Evolutionary conservation across 1,140 invertebrate genomes (phyloP), one percentile per base, ranked within the genome.

Genomic region (Tachypleus tridentatus): DNA sequence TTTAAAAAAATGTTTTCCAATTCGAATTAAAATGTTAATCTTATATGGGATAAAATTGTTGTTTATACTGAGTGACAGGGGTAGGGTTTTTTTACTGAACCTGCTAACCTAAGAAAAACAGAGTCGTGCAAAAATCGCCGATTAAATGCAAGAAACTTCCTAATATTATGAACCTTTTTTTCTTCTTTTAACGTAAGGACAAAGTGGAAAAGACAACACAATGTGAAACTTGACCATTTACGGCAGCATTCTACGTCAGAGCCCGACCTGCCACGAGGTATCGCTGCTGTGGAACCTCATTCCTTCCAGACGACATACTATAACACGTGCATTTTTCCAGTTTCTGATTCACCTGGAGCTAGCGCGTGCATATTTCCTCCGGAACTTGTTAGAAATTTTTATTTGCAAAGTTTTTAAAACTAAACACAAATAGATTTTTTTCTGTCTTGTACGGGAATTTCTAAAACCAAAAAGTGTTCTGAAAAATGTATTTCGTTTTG

Each of bases 141-240:
- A 56, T 48, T 4, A 6, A 51, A 49, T n/a, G 48, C 53, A 49
- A 58, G 29, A 49, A 50, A 49, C 4, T 60, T 50, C 4, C 9
- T 50, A 11, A 9, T 61, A 48, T 53, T 50, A n/a, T 49, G n/a
- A 49, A 60, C 48, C 49, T 50, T 58, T 59, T 48, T 7, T 51
- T 51, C 61, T 53, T 57, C n/a, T 64, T 62, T 73, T 72, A 4
- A 10, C 8, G 0, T 61, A 73, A 93, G 91, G 77, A 95, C 92
- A 58, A 95, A 95, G 78, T 94, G 91, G 91, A 95, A 95, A 78
- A 83, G 91, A 3, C 91, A 95, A 76, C 93, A 92, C 74, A 90
- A 93, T 71, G 78, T 92, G 47, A 82, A 89, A 3, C 73, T 93
- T 52, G 89, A 93, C 72, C 89, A 93, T 71, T 76, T 93, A 0